These are phyloP conservation scores for Bujurquina vittata DNA, from an alignment of 2,113 vertebrate genomes.

Conservation along the genomic window DNA sequence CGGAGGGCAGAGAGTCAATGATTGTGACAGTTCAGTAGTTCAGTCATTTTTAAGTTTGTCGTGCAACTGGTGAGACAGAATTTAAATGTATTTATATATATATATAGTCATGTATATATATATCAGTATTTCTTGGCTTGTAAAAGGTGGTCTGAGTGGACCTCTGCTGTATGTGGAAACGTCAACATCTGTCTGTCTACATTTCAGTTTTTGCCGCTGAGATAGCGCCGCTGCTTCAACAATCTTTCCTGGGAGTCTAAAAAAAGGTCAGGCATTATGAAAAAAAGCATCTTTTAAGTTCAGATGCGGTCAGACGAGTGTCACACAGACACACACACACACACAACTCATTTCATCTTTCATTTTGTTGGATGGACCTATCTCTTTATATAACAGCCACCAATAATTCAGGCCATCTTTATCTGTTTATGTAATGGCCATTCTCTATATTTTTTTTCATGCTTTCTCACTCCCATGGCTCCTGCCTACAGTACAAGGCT, in stretches of 20 bases:
- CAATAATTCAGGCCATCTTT: slow-evolving; percentile 72
- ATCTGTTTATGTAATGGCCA: slow-evolving; percentile 79
- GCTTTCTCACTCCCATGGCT: slow-evolving; percentile 55
- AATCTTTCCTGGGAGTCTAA: neutral
- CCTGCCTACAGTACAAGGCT: slow-evolving; percentile 69
- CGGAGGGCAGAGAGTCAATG: no score
- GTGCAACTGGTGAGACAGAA: neutral
- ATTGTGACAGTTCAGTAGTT: no score
- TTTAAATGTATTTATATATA: no score
- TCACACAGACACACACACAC: slow-evolving; percentile 1
- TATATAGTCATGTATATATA: neutral
- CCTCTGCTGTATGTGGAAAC: neutral
- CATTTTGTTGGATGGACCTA: slow-evolving; percentile 32
- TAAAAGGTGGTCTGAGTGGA: neutral
- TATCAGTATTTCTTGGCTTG: neutral
- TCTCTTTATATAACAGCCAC: slow-evolving; percentile 76
- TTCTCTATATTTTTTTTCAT: slow-evolving; percentile 53
- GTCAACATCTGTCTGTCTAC: neutral
- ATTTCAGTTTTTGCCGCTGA: neutral
- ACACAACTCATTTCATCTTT: slow-evolving; percentile 35
- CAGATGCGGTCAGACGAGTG: slow-evolving; percentile 14
- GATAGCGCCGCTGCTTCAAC: neutral
- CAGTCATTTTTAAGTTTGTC: no score
- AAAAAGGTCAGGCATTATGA: neutral
- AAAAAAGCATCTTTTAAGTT: slow-evolving; percentile 6